A percentile compares a stretch with the other conserved stretches of the same genome.
phyloP scores from a whole-genome alignment of 37 sponge, comb jelly and placozoan species.

The Tethya wilhelma region DNA sequence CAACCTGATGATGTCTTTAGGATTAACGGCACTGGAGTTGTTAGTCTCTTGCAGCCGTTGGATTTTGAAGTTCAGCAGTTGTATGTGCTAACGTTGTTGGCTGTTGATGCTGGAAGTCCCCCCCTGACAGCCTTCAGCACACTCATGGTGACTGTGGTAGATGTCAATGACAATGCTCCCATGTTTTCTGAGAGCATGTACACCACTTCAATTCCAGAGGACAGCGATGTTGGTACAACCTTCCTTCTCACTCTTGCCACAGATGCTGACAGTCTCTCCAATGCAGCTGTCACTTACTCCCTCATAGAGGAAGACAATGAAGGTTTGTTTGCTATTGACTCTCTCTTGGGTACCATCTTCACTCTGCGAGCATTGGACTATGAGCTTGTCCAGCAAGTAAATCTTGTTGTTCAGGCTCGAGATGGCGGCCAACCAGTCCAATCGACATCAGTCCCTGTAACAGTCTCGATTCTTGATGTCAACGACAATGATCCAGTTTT shows the following conservation, averaged over 20 bases:
- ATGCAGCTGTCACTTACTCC: constrained; percentile 40
- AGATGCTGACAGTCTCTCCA: constrained; percentile 41
- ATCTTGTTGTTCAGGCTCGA: constrained; percentile 32
- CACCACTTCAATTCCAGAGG: constrained; percentile 41
- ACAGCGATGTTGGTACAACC: constrained; percentile 11
- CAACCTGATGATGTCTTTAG: constrained; percentile 24
- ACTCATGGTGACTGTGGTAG: constrained; percentile 22
- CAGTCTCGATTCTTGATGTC: constrained; percentile 32
- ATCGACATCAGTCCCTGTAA: constrained; percentile 15
- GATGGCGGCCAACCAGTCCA: constrained; percentile 45
- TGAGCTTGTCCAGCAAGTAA: constrained; percentile 15
- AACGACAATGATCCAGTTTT: constrained; percentile 61
- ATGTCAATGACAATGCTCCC: constrained; percentile 69
- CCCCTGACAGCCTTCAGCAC: constrained; percentile 39
- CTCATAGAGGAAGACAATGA: neutral
- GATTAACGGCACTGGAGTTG: constrained; percentile 12
- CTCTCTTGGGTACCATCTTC: constrained; percentile 29
- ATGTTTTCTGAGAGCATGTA: constrained; percentile 21
- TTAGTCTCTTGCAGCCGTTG: constrained; percentile 7
- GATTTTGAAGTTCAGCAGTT: constrained; percentile 47
- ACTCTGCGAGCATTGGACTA: constrained; percentile 21
- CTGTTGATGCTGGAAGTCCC: constrained; percentile 43
- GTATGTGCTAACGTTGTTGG: constrained; percentile 47
- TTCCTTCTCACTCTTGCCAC: constrained; percentile 25
- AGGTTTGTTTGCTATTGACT: constrained; percentile 7